Base-by-base conservation (phyloP, 2,797 vertebrate species). In the Choloepus didactylus region DNA sequence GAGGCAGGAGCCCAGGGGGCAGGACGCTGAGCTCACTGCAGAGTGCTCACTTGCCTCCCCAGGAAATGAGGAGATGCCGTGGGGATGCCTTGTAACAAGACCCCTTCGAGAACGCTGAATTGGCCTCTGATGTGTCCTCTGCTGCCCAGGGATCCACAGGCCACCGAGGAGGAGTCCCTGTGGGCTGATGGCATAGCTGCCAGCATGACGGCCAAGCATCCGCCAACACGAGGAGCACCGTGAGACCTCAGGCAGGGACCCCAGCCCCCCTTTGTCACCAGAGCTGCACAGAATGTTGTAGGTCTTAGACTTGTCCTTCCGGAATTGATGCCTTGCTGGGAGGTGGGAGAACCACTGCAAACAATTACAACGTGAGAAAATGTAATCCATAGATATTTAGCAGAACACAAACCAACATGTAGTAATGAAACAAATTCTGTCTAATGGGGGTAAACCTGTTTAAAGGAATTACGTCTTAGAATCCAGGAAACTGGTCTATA, bases 71-170 rank as follows among this genome's bases (percentile, higher is more conserved):
- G 31, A 23, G 8, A 21, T 66, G 70, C 4, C 35, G 1, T 6
- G 31, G 19, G n/a, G 49, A 41, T 31, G 3, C 2, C 0, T 1
- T 11, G 8, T 15, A 27, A 49, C 49, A 49, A 41, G 19, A 2
- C n/a, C 0, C 2, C 0, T 6, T 29, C 5, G 1, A 23, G 64
- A 19, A 18, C 3, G 21, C 38, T 9, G 12, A 11, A 9, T 8
- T 4, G 1, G 1, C 31, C 4, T n/a, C 70, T 75, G 14, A 16
- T 3, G 5, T 16, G 31, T 16, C 31, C 46, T 4, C 18, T 2
- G 27, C 12, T 10, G 49, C n/a, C 12, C 12, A 27, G 25, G 27
- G 60, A 9, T 9, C 49, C 38, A 6, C 25, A 35, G 83, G 49
- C 23, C 19, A 7, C 4, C 0, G 0, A 19, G 70, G 21, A 27